Percentiles rank a stretch among this genome's conserved stretches.
Evolutionary conservation across 2,797 vertebrate species (phyloP).

Genomic region (Sphenodon punctatus): DNA sequence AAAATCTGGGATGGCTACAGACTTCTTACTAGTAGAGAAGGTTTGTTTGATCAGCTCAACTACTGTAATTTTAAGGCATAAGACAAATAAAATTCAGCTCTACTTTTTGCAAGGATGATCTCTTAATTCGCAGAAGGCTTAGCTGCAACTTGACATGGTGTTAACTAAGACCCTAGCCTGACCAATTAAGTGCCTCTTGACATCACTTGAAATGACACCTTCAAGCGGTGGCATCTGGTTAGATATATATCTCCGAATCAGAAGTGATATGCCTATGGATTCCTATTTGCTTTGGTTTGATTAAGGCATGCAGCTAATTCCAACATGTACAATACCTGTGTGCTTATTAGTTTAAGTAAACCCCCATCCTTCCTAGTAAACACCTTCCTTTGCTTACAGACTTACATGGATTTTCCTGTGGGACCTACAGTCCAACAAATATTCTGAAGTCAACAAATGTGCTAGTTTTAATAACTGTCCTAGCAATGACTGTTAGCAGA

Average conservation of each 20-base stretch:
- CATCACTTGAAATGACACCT: not conserved
- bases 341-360: not conserved
- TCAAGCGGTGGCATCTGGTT: fast-evolving
- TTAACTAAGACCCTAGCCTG: not conserved
- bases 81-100: not conserved
- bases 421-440: not conserved
- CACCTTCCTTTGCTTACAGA: not conserved
- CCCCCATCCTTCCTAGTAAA: not conserved
- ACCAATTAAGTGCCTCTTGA: not conserved
- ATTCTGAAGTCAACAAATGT: not conserved
- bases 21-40: not conserved
- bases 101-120: not conserved
- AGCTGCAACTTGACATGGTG: not conserved
- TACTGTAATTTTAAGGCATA: not conserved
- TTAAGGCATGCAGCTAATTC: not conserved
- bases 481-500: constrained; percentile 15
- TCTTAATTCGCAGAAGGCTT: not conserved
- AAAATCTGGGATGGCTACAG: not conserved
- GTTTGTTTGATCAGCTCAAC: not conserved
- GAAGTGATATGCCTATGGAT: not conserved
- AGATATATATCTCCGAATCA: not conserved
- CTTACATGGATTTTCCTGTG: not conserved
- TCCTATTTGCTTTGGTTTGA: not conserved
- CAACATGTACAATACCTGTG: not conserved
- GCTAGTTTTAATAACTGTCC: not conserved